Percentiles rank a stretch among this genome's conserved stretches.
Conservation (phyloP, 2,797 vertebrate species). For the Sebastolobus alascanus region DNA sequence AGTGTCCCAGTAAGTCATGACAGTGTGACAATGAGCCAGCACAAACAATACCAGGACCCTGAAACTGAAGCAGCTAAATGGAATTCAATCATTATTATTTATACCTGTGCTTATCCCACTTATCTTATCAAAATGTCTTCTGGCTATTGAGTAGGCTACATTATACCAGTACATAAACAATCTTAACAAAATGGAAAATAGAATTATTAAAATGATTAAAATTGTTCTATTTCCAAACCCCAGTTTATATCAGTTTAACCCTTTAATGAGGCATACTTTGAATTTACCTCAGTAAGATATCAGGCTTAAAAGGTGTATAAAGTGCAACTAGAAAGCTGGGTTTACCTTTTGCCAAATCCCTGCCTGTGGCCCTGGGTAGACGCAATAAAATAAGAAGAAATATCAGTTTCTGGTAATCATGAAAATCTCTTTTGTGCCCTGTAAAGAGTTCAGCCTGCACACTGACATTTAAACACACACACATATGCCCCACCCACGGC, state of each 20-base stretch:
- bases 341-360: not conserved
- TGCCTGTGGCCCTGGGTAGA: not conserved
- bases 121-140: not conserved
- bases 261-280: not conserved
- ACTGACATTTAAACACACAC: conserved; percentile 29
- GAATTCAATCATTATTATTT: too few species aligned
- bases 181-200: not conserved
- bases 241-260: not conserved
- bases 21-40: too few species aligned
- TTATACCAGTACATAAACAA: not conserved
- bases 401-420: not conserved
- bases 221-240: not conserved
- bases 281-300: not conserved
- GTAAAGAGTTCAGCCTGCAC: conserved; percentile 22
- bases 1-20: too few species aligned
- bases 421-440: not conserved
- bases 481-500: conserved; percentile 10
- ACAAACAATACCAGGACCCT: too few species aligned
- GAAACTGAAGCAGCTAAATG: too few species aligned
- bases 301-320: not conserved
- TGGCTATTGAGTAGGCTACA: not conserved
- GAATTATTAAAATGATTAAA: not conserved
- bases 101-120: not conserved
- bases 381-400: not conserved
- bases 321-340: not conserved